Percentiles rank a stretch among this genome's conserved stretches.
These are phyloP conservation scores for Clunio marinus DNA, from an alignment of 2,888 invertebrate species.

Conservation along the genomic window DNA sequence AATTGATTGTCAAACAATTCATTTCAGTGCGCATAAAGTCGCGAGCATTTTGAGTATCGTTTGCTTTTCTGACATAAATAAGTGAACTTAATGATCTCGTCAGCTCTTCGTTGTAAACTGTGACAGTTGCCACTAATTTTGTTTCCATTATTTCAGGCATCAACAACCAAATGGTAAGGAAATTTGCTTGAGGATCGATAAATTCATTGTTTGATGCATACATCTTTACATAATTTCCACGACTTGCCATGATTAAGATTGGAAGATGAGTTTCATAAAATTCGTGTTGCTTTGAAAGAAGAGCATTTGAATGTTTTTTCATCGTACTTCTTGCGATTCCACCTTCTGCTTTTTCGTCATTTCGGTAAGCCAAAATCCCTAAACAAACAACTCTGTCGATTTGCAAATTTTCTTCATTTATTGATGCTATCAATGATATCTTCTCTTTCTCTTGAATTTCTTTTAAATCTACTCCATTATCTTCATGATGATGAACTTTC, in stretches of 20 bases:
- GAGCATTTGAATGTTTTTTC: constrained; percentile 11
- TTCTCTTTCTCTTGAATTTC: neutral
- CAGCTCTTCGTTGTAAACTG: constrained; percentile 18
- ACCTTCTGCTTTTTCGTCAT: neutral
- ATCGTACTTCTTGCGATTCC: too few relatives aligned
- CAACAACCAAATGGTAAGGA: constrained; percentile 1
- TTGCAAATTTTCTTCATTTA: neutral
- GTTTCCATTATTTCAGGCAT: neutral
- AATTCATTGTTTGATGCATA: neutral
- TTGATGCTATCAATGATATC: neutral
- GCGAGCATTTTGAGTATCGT: neutral
- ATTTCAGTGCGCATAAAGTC: neutral
- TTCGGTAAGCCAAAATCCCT: neutral
- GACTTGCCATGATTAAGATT: constrained; percentile 19
- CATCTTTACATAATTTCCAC: neutral
- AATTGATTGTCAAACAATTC: constrained; percentile 16
- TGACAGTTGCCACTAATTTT: neutral
- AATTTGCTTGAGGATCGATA: constrained; percentile 13
- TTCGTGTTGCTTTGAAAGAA: neutral
- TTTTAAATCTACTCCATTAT: neutral
- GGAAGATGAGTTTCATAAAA: constrained; percentile 1
- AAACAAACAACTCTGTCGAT: neutral
- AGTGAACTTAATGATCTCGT: neutral
- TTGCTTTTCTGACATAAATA: neutral
- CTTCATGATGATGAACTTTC: neutral